phyloP scores from a whole-genome alignment of 2,888 invertebrate species.

The Idaea biselata region DNA sequence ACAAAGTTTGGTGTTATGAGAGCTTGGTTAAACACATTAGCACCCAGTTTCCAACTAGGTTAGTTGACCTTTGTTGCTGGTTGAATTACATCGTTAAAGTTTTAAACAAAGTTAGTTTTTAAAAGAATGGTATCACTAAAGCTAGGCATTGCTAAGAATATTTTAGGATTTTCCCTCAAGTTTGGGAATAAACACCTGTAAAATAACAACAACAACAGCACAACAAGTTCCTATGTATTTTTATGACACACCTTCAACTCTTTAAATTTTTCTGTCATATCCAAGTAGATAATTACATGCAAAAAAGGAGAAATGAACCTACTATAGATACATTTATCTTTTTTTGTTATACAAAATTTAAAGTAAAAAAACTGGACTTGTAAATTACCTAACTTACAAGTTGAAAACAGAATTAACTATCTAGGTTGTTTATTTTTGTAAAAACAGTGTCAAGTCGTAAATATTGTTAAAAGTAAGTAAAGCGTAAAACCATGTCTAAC shows the following conservation, averaged over 20 bases:
- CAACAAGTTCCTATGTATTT: no score
- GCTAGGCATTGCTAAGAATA: no score
- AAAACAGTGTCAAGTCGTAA: constrained; percentile 10
- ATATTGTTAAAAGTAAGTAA: constrained; percentile 5
- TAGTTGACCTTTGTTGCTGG: constrained; percentile 6
- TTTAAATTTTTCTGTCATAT: no score
- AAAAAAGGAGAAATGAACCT: no score
- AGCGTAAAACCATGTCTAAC: constrained; percentile 11
- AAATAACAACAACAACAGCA: no score
- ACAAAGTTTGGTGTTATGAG: constrained; percentile 5
- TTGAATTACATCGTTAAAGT: not conserved
- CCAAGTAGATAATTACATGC: no score
- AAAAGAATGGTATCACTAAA: not conserved
- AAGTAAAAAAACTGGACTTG: not conserved
- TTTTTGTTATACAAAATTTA: no score
- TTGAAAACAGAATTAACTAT: not conserved
- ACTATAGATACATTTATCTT: no score
- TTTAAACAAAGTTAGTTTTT: not conserved
- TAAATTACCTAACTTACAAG: not conserved
- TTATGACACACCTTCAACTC: no score
- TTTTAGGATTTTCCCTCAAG: no score
- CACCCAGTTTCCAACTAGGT: constrained; percentile 16
- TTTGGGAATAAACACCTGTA: no score
- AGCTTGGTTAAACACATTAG: constrained; percentile 12
- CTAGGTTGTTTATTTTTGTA: constrained; percentile 9